Conservation (phyloP, 2,113 vertebrate genomes). For the Promerops cafer region DNA sequence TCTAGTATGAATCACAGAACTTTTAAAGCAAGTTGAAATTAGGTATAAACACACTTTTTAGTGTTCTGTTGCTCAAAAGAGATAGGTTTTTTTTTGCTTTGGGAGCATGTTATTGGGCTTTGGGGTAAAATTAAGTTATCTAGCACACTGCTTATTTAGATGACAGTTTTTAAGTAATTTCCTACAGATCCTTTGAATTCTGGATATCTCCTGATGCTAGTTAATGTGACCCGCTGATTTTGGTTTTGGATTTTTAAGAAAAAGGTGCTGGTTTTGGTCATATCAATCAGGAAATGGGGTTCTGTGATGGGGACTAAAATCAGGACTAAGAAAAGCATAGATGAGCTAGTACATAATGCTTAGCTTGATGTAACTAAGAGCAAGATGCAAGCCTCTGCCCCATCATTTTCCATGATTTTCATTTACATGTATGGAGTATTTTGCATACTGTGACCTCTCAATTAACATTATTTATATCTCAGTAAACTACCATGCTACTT, state of each 20-base stretch:
- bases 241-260: background rate
- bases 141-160: background rate
- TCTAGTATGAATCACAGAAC: background rate
- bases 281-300: background rate
- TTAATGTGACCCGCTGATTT: background rate
- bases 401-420: conserved; percentile 8
- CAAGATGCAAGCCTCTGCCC: background rate
- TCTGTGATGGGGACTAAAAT: background rate
- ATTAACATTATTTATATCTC: conserved; percentile 72
- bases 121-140: background rate
- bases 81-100: background rate
- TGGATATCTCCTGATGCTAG: background rate
- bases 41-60: conserved; percentile 7
- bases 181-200: background rate
- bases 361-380: background rate
- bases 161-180: background rate
- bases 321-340: background rate
- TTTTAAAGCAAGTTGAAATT: conserved; percentile 35
- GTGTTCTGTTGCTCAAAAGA: conserved; percentile 24
- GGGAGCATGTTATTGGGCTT: background rate
- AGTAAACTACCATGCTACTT: conserved; percentile 70
- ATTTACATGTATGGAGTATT: conserved; percentile 6
- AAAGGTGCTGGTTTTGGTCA: background rate
- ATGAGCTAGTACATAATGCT: background rate
- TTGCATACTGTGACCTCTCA: conserved; percentile 69